Evolutionary conservation across 1,140 invertebrate genomes (phyloP).

Genomic region (Drosophila tsacasi): DNA sequence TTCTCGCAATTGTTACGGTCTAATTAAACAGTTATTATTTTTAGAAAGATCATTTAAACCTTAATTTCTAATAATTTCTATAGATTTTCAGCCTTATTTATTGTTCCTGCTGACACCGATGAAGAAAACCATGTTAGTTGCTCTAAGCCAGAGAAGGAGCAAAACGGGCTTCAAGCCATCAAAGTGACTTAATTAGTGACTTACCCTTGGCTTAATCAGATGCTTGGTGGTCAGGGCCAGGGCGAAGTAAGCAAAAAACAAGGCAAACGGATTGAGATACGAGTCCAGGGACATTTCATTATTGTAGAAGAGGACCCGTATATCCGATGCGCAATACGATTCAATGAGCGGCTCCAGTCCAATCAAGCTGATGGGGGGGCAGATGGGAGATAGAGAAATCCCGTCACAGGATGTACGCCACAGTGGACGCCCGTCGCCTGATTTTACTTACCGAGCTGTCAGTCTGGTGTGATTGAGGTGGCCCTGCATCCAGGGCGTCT

Average conservation of each 20-base stretch:
- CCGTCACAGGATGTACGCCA: not conserved
- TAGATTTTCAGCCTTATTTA: slow-evolving; percentile 7
- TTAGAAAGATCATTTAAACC: not conserved
- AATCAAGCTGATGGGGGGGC: slow-evolving; percentile 88
- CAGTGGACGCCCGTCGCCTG: not conserved
- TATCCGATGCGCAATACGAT: slow-evolving; percentile 86
- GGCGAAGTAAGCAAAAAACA: slow-evolving; percentile 91
- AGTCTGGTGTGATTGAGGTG: slow-evolving; percentile 88
- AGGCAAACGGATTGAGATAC: slow-evolving; percentile 90
- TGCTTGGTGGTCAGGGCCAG: slow-evolving; percentile 90
- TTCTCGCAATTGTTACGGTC: not conserved
- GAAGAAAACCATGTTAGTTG: slow-evolving; percentile 35
- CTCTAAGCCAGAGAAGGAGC: slow-evolving; percentile 4
- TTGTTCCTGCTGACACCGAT: not conserved
- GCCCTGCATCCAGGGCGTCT: slow-evolving; percentile 93
- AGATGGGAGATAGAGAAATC: slow-evolving; percentile 10
- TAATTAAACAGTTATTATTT: not conserved
- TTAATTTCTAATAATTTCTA: not conserved
- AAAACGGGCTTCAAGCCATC: not conserved
- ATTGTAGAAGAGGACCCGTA: slow-evolving; percentile 88
- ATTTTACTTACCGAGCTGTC: slow-evolving; percentile 87
- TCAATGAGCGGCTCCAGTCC: slow-evolving; percentile 88
- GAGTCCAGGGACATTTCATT: slow-evolving; percentile 88
- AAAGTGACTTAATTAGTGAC: slow-evolving; percentile 28
- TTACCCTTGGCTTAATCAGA: slow-evolving; percentile 89